Conservation (phyloP, 2,797 vertebrate species). For the Notoglanidium macrostoma region DNA sequence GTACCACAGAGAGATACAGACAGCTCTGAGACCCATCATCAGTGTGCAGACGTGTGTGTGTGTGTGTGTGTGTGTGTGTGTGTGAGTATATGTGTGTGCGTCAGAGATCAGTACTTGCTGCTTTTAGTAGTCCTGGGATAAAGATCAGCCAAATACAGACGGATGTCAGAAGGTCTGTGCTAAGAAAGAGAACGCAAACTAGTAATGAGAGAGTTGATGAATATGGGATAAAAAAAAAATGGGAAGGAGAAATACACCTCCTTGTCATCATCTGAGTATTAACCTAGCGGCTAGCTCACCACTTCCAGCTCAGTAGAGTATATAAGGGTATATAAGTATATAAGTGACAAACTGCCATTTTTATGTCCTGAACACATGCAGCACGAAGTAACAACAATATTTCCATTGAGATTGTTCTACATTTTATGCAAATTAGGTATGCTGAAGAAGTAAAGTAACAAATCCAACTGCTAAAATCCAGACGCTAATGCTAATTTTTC, state of each 20-base stretch:
- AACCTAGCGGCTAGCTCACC: neutral
- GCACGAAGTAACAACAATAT: neutral
- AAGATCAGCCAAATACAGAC: slow-evolving; percentile 58
- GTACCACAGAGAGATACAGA: slow-evolving; percentile 42
- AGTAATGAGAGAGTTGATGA: neutral
- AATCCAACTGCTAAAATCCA: neutral
- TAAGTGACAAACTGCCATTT: neutral
- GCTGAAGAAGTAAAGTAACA: neutral
- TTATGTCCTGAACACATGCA: neutral
- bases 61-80: slow-evolving; percentile 34
- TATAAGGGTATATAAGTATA: no score
- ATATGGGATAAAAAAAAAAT: neutral
- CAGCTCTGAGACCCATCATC: slow-evolving; percentile 49
- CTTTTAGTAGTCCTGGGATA: slow-evolving; percentile 58
- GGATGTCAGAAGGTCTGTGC: slow-evolving; percentile 25
- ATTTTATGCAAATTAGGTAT: neutral
- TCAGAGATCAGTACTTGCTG: slow-evolving; percentile 31
- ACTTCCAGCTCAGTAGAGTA: neutral
- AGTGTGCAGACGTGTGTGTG: neutral
- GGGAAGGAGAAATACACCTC: neutral
- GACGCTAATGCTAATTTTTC: neutral
- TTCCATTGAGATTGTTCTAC: neutral
- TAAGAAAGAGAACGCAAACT: neutral
- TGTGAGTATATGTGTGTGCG: slow-evolving; percentile 24
- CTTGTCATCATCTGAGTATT: neutral